Percentiles rank a stretch among this genome's conserved stretches.
phyloP scores from a whole-genome alignment of 2,113 vertebrate genomes.

The Eonycteris spelaea region DNA sequence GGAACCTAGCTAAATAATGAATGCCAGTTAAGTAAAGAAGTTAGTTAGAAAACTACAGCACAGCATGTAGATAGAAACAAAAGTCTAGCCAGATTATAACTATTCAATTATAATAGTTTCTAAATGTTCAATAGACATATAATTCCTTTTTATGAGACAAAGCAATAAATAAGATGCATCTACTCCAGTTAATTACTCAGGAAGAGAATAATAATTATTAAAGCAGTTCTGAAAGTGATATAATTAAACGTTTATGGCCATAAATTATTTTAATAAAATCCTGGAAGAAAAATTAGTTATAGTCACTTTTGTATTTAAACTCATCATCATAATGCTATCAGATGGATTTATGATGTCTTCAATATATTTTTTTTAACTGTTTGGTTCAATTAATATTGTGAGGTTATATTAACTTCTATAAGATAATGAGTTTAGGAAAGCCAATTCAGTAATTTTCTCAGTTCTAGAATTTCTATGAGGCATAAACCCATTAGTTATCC shows the following conservation, averaged over 20 bases:
- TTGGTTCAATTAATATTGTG: constrained; percentile 59
- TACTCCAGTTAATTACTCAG: constrained; percentile 60
- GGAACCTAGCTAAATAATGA: not conserved
- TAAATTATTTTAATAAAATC: constrained; percentile 74
- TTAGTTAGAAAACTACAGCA: not conserved
- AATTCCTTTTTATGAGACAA: constrained; percentile 35
- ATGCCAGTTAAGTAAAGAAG: constrained; percentile 31
- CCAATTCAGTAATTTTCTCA: constrained; percentile 52
- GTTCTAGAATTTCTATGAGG: constrained; percentile 48
- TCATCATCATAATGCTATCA: constrained; percentile 62
- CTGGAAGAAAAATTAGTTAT: constrained; percentile 57
- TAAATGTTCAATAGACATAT: not conserved
- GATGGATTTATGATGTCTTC: constrained; percentile 40
- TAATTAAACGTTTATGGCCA: constrained; percentile 74
- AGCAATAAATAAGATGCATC: constrained; percentile 46
- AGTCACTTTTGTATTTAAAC: constrained; percentile 52
- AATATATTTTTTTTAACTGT: not conserved
- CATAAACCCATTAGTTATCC: constrained; percentile 21
- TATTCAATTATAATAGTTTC: not conserved
- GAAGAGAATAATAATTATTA: constrained; percentile 67
- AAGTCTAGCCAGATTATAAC: not conserved
- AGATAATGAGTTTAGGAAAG: constrained; percentile 64
- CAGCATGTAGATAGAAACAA: not conserved
- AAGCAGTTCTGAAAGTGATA: constrained; percentile 65
- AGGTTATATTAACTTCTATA: constrained; percentile 58